A percentile compares a stretch with the other conserved stretches of the same genome.
Conservation (phyloP, 2,113 vertebrate genomes). For the Muntiacus reevesi region DNA sequence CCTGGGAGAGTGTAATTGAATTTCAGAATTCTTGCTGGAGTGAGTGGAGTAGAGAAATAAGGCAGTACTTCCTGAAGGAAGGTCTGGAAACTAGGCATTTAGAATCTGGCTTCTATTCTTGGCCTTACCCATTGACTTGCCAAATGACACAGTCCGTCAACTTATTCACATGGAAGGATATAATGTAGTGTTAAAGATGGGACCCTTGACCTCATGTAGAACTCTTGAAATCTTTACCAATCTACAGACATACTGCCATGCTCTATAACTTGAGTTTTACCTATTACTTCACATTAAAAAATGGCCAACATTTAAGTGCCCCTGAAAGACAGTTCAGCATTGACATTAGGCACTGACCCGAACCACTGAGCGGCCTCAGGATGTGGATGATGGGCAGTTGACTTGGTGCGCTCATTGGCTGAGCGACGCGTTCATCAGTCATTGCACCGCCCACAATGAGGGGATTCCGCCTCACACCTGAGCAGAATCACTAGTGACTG, state of each 20-base stretch:
- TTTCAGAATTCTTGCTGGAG: constrained; percentile 14
- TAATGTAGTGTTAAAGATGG: background rate
- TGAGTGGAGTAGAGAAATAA: background rate
- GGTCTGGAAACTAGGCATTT: background rate
- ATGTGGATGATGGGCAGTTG: background rate
- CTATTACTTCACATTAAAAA: background rate
- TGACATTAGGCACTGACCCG: background rate
- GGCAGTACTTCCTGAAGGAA: background rate
- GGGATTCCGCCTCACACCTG: background rate
- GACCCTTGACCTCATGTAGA: background rate
- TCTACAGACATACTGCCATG: background rate
- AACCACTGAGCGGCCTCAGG: background rate
- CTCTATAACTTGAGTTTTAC: background rate
- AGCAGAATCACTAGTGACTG: background rate
- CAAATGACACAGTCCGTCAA: background rate
- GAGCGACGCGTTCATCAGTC: background rate
- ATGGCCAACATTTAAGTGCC: background rate
- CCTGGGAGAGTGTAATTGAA: background rate
- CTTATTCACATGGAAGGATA: background rate
- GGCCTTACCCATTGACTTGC: background rate
- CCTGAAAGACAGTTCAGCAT: background rate
- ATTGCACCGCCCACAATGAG: background rate
- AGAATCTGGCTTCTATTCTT: background rate
- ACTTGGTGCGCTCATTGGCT: background rate
- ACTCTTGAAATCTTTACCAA: background rate